phyloP scores from a whole-genome alignment of 1,140 invertebrate species.

The Leptopilina boulardi region DNA sequence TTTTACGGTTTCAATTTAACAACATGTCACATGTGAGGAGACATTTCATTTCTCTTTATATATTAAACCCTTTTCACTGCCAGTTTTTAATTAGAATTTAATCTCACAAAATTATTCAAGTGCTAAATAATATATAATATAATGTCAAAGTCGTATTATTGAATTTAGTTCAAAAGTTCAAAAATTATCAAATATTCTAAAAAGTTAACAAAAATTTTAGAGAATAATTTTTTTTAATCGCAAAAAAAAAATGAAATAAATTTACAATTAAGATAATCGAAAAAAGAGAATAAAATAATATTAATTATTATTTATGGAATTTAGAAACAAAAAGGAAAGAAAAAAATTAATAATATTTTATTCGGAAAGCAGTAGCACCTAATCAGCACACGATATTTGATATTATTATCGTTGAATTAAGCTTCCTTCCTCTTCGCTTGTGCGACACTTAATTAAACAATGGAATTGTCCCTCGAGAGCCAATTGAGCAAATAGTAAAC shows the following conservation, averaged over 20 bases:
- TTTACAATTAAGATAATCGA: too few species aligned
- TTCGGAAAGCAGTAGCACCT: background rate
- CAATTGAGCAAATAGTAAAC: slow-evolving; percentile 8
- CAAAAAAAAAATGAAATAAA: too few species aligned
- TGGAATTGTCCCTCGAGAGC: background rate
- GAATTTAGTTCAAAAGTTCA: background rate
- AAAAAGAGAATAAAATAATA: too few species aligned
- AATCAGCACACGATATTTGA: background rate
- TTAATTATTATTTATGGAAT: background rate
- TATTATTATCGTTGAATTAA: slow-evolving; percentile 2
- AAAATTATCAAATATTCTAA: too few species aligned
- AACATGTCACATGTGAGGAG: background rate
- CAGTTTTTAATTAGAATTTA: background rate
- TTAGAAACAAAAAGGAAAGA: background rate
- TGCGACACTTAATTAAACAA: slow-evolving; percentile 6
- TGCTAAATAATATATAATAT: background rate
- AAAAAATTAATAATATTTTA: background rate
- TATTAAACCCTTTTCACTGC: background rate
- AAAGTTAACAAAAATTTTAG: too few species aligned
- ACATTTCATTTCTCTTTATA: background rate
- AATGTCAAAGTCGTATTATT: too few species aligned
- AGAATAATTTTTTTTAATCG: too few species aligned
- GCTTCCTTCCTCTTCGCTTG: background rate
- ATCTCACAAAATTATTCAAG: background rate
- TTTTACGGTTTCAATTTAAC: background rate